phyloP scores from a whole-genome alignment of 2,888 invertebrate species.

The Oxyteleia sp. region DNA sequence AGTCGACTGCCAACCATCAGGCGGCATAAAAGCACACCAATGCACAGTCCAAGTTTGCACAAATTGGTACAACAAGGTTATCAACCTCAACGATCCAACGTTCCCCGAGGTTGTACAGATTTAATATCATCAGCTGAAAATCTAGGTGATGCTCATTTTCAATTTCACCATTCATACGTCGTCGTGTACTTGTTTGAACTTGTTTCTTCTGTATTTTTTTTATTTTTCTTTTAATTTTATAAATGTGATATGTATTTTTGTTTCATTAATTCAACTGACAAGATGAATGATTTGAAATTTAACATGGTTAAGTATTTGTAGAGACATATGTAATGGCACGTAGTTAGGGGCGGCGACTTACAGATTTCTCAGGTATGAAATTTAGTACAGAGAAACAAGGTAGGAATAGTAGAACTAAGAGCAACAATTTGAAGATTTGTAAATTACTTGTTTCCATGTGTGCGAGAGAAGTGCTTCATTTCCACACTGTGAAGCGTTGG shows the following conservation, averaged over 20 bases:
- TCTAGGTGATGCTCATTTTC: slow-evolving; percentile 89
- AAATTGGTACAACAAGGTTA: slow-evolving; percentile 88
- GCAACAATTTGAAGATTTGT: background rate
- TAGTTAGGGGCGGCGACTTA: slow-evolving; percentile 64
- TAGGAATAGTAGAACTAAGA: slow-evolving; percentile 4
- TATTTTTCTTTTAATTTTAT: too few species aligned
- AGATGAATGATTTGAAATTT: too few species aligned
- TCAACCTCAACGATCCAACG: slow-evolving; percentile 80
- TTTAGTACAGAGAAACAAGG: too few species aligned
- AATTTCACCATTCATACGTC: slow-evolving; percentile 3
- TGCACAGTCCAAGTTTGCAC: slow-evolving; percentile 92
- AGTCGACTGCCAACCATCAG: slow-evolving; percentile 96
- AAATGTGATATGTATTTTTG: too few species aligned
- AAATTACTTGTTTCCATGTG: too few species aligned
- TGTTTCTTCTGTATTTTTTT: too few species aligned
- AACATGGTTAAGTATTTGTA: too few species aligned
- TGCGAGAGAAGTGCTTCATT: too few species aligned
- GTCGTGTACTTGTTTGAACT: background rate
- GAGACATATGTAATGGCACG: too few species aligned
- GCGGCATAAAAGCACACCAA: slow-evolving; percentile 93
- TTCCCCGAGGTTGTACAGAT: slow-evolving; percentile 90
- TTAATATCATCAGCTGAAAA: slow-evolving; percentile 93
- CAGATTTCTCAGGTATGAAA: slow-evolving; percentile 38
- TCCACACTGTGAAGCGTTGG: too few species aligned
- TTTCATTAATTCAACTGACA: background rate